Base-by-base conservation (phyloP, 2,888 invertebrate genomes). In the Escarpia spicata region DNA sequence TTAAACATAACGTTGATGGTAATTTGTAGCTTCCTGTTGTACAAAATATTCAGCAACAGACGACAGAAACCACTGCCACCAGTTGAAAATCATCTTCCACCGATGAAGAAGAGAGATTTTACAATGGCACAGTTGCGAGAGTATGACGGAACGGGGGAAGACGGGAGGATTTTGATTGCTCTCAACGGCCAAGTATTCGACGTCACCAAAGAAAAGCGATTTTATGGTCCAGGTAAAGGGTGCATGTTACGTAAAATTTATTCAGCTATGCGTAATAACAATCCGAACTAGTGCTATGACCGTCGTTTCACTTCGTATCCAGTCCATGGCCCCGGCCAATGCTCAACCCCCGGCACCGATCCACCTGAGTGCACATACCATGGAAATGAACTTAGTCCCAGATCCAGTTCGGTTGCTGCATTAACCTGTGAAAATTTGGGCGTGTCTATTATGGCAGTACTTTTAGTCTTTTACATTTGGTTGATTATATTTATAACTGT, bases 151-250 rank as follows among this genome's bases (percentile, higher is more conserved):
- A 98, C 97, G 95, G 97, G 98, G 58, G 93, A 95, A 52, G 98
- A 99, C 95, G 98, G 98, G 45, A 97, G 99, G 94, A 98, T 99
- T 93, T 97, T 99, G 94, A 97, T 99, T 91, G 99, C 98, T 12
- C 98, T 99, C 92, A 99, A 99, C 96, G 98, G 99, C 45, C 98
- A 98, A 97, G 98, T 99, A 92, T 99, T 98, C 97, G 99, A 99
- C 97, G 99, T 98, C 94, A 99, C 99, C 90, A 93, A 95, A 96
- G 99, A 98, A 93, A 98, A 98, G 96, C 97, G 98, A 94, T 99
- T 98, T 96, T 99, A 99, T 97, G 99, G 99, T 43, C 99, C 99
- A 97, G 99, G 99, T 99, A 97, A 96, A 95, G 43, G 10, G 37
- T 6, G 12, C 60, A 44, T 91, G 44, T 43, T 75, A 26, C 19